Evolutionary conservation across 2,113 vertebrate species (phyloP).

Genomic region (Tinamus guttatus): DNA sequence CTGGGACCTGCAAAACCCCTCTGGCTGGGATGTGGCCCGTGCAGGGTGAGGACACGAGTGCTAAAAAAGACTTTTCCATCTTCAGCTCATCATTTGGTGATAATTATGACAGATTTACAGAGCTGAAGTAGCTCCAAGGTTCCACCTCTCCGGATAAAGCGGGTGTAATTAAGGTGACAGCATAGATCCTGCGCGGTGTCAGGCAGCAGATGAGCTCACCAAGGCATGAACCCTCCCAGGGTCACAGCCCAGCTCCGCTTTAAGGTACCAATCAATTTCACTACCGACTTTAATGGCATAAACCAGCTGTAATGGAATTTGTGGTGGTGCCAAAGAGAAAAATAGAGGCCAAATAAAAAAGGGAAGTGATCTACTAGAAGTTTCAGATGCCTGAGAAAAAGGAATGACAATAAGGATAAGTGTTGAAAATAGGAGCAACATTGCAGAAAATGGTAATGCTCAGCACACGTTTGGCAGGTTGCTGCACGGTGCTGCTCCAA

Average conservation of each 20-base stretch:
- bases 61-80: neutral
- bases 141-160: neutral
- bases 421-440: neutral
- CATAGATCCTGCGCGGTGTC: neutral
- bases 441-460: neutral
- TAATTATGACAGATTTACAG: constrained; percentile 32
- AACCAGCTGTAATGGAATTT: constrained; percentile 37
- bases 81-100: neutral
- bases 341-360: constrained; percentile 18
- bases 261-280: constrained; percentile 53
- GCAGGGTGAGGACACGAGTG: neutral
- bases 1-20: neutral
- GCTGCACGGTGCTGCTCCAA: neutral
- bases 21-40: neutral
- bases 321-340: neutral
- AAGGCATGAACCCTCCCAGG: constrained; percentile 11
- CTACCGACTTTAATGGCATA: constrained; percentile 17
- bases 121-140: neutral
- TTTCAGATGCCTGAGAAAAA: neutral
- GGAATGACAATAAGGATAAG: neutral
- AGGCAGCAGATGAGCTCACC: constrained; percentile 8
- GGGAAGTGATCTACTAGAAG: constrained; percentile 10
- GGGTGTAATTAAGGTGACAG: neutral
- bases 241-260: constrained; percentile 3
- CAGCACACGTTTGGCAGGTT: neutral